These are phyloP conservation scores for Eulithis prunata DNA, from an alignment of 2,888 invertebrate genomes.

Conservation along the genomic window DNA sequence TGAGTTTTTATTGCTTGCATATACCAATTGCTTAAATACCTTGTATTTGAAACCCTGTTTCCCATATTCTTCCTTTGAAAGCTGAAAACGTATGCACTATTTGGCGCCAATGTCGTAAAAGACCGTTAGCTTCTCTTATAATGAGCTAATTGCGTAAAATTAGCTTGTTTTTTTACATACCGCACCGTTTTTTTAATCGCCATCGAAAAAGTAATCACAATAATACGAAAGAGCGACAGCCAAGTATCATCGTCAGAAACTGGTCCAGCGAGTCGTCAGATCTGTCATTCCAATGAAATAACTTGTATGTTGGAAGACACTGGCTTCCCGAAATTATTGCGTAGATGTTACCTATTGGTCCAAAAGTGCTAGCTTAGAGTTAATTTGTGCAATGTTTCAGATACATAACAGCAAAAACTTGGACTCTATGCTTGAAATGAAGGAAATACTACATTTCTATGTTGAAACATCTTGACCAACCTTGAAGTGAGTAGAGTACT, in stretches of 20 bases:
- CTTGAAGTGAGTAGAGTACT: slow-evolving; percentile 72
- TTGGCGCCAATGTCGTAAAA: slow-evolving; percentile 81
- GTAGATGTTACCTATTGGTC: slow-evolving; percentile 28
- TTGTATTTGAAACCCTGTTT: slow-evolving; percentile 37
- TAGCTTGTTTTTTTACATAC: slow-evolving; percentile 40
- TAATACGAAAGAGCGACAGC: slow-evolving; percentile 39
- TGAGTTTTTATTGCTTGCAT: slow-evolving; percentile 53
- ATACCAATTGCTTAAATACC: slow-evolving; percentile 16
- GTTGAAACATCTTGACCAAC: slow-evolving; percentile 82
- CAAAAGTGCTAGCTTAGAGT: slow-evolving; percentile 18
- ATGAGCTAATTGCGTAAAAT: slow-evolving; percentile 41
- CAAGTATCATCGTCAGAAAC: slow-evolving; percentile 68
- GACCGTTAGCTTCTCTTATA: slow-evolving; percentile 70
- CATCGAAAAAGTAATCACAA: slow-evolving; percentile 39
- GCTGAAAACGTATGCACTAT: slow-evolving; percentile 82
- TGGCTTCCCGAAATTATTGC: slow-evolving; percentile 40
- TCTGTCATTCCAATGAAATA: slow-evolving; percentile 75
- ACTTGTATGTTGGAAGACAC: slow-evolving; percentile 55
- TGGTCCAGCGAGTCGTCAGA: slow-evolving; percentile 79
- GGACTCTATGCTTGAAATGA: slow-evolving; percentile 69
- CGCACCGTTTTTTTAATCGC: slow-evolving; percentile 32
- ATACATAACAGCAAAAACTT: slow-evolving; percentile 48
- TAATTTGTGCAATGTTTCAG: slow-evolving; percentile 55
- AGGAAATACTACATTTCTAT: slow-evolving; percentile 65
- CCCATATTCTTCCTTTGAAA: slow-evolving; percentile 36